Conservation (phyloP, 2,113 vertebrate species). For the Halichoerus grypus region DNA sequence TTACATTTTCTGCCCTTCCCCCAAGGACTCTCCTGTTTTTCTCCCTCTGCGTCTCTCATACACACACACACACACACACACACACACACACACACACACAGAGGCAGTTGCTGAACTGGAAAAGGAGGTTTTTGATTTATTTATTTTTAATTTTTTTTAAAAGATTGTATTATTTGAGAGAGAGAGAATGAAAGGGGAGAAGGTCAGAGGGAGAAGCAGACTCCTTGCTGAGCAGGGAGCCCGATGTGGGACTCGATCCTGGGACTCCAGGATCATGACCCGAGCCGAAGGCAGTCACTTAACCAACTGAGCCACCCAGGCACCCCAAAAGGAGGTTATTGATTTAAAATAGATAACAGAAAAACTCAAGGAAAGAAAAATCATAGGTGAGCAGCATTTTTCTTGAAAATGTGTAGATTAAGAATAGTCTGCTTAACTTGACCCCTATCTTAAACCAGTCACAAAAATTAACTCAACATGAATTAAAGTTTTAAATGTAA, state of each 20-base stretch:
- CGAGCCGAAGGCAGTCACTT: no score
- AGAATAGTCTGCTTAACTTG: neutral
- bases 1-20: neutral
- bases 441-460: neutral
- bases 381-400: neutral
- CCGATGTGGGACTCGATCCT: no score
- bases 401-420: neutral
- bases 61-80: neutral
- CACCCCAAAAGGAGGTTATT: neutral
- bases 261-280: no score
- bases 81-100: neutral
- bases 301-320: no score
- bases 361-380: neutral
- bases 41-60: neutral
- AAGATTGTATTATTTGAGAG: no score
- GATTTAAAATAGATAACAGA: neutral
- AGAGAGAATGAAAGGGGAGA: no score
- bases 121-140: neutral
- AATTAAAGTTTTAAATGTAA: neutral
- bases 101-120: neutral
- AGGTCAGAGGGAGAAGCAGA: no score
- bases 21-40: no score
- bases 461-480: neutral
- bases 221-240: no score
- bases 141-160: no score